Evolutionary conservation across 2,888 invertebrate species (phyloP), one percentile per base, ranked within the genome.

Genomic region (Rhopalosiphum nymphaeae): DNA sequence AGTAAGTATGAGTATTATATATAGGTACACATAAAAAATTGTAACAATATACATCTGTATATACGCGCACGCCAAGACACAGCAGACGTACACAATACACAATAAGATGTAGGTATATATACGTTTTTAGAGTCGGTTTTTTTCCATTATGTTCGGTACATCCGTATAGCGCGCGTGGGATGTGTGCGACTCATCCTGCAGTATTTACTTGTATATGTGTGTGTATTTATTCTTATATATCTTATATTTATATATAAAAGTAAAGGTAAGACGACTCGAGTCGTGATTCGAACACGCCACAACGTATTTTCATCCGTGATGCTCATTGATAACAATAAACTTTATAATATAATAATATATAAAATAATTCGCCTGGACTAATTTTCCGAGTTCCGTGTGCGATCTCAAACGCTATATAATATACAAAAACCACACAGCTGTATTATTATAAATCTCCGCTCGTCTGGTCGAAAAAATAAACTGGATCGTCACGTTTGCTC

Each of bases 291-390:
- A 21, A 13, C 56, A 25, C 53, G 1, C 56, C 36, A 11, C 86
- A 36, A 53, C 42, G 67, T 67, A 42, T 92, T 88, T 67, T 42
- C 78, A 78, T 36, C 78, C 67, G 88, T 88, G 67, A 92, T 89
- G 67, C 53, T 78, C 53, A n/a, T 56, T 56, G 78, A 93, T 93
- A 89, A 93, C 57, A 91, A 88, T 53, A n/a, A 36, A 36, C n/a
- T 29, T 29, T 61, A 29, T 67, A 67, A n/a, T 67, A 67, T 67
- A n/a, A 29, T 61, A 61, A 67, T 67, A 67, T 78, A 36, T 36
- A 42, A 78, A 61, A 91, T 88, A 93, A 92, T 89, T 89, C 87
- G 87, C 87, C 87, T 61, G 29, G 87, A 92, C 92, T 87, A 92
- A 92, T 92, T 92, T 67, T 87, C 87, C 49, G 46, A 26, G 87